Evolutionary conservation across 2,888 invertebrate species (phyloP).

Genomic region (Volucella zonaria): DNA sequence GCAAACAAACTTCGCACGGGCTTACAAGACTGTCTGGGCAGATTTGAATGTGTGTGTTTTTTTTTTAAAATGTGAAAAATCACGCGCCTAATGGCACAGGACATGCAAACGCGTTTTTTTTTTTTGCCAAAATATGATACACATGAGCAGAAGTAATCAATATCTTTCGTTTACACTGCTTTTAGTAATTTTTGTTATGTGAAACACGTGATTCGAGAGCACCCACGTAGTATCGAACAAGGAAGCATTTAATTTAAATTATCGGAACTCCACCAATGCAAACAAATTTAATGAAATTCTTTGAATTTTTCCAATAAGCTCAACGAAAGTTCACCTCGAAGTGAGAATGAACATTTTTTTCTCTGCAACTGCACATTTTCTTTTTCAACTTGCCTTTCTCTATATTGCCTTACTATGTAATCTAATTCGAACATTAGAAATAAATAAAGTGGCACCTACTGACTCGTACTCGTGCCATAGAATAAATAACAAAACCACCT

Average conservation of each 20-base stretch:
- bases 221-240: neutral
- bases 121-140: neutral
- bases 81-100: conserved; percentile 1
- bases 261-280: neutral
- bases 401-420: conserved; percentile 3
- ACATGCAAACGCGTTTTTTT: conserved; percentile 8
- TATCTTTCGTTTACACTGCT: conserved; percentile 19
- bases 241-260: too few relatives aligned
- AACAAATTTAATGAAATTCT: neutral
- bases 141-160: conserved; percentile 34
- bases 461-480: conserved; percentile 7
- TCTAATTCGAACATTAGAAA: conserved; percentile 49
- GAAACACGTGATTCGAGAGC: neutral
- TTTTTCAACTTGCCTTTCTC: neutral
- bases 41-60: conserved; percentile 12
- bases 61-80: neutral
- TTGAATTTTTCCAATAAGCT: conserved; percentile 21
- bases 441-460: conserved; percentile 46
- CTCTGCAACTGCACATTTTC: conserved; percentile 44
- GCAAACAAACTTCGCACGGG: too few relatives aligned
- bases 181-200: neutral
- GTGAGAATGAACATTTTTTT: conserved; percentile 39
- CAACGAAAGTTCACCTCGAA: conserved; percentile 37
- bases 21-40: neutral
- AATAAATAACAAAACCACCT: conserved; percentile 66